Evolutionary conservation across 2,888 invertebrate species (phyloP).

Genomic region (Stenchaetothrips biformis): DNA sequence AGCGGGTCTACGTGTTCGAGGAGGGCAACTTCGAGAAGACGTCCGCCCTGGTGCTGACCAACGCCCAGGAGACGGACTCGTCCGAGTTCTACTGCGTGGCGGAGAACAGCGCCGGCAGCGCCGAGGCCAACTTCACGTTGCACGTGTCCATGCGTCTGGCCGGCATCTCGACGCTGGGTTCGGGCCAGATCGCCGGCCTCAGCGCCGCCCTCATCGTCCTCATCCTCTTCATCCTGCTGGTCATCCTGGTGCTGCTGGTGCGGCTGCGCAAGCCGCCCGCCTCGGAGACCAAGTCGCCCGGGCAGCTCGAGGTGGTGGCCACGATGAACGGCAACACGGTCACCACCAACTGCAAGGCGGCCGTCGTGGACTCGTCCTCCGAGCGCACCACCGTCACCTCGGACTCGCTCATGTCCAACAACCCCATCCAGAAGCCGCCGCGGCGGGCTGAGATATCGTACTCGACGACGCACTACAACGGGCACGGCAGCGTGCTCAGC

Average conservation of each 20-base stretch:
- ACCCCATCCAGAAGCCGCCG: slow-evolving; percentile 69
- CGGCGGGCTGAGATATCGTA: slow-evolving; percentile 63
- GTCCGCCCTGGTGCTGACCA: slow-evolving; percentile 70
- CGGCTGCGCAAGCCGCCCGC: slow-evolving; percentile 65
- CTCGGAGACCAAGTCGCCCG: slow-evolving; percentile 52
- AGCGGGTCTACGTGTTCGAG: slow-evolving; percentile 70
- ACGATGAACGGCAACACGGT: slow-evolving; percentile 51
- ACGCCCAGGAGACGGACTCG: slow-evolving; percentile 76
- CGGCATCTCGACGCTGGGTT: slow-evolving; percentile 75
- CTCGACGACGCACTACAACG: slow-evolving; percentile 64
- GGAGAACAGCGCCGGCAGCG: slow-evolving; percentile 81
- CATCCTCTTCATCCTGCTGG: slow-evolving; percentile 66
- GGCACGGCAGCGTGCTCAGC: slow-evolving; percentile 52
- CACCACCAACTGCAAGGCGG: slow-evolving; percentile 46
- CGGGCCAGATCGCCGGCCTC: slow-evolving; percentile 79
- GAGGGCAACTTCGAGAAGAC: slow-evolving; percentile 70
- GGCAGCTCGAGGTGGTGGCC: slow-evolving; percentile 66
- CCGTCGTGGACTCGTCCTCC: slow-evolving; percentile 44
- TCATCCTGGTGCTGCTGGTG: slow-evolving; percentile 67
- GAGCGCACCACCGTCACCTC: slow-evolving; percentile 55
- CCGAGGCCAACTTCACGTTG: slow-evolving; percentile 83
- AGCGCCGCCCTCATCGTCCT: slow-evolving; percentile 76
- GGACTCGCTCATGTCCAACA: slow-evolving; percentile 44
- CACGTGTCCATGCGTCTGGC: slow-evolving; percentile 72
- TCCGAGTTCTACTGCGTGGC: slow-evolving; percentile 85